Evolutionary conservation across 1,140 invertebrate species (phyloP), one percentile per base, ranked within the genome.

Genomic region (Helicorthomorpha holstii): DNA sequence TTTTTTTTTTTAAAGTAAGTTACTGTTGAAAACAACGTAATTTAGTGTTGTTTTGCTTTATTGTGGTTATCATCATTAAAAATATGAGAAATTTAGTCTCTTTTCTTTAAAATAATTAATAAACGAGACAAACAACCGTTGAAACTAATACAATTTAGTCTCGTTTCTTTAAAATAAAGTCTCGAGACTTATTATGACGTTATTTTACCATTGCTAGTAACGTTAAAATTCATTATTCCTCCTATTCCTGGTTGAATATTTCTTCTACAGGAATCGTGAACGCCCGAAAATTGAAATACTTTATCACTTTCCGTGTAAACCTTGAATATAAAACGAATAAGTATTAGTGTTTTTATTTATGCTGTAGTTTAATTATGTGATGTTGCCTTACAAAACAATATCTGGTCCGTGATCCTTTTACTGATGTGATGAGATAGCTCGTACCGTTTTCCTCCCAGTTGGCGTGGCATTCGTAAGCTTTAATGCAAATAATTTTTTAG

Each of bases 391-490:
- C 58, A 51, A 59, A 58, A 50, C 58, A 59, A 45, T 52, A 59
- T 14, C 19, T 61, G 61, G 48, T 49, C 49, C 46, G 63, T 60
- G 56, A 63, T 65, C 59, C 77, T 74, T 53, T 72, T 69, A 58
- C 73, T 73, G 59, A 79, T 70, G 82, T 81, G 57, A 87, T 81
- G 56, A 87, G 73, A 65, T 79, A 86, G 56, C 81, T 78, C 7
- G 78, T 79, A 27, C 73, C 74, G 51, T 76, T 78, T 56, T 75
- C 74, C 61, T 73, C 69, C 83, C 84, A 88, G 55, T 76, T 76
- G 54, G 84, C 85, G 62, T 87, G 83, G 68, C 85, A 89, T 1
- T 81, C 83, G 67, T 88, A 90, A 57, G 80, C 85, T 87, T 69
- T 4, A 70, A 67, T 57, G 49, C n/a, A 24, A 56, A 47, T 49